Conservation (phyloP, 2,113 vertebrate genomes). For the Picathartes gymnocephalus region DNA sequence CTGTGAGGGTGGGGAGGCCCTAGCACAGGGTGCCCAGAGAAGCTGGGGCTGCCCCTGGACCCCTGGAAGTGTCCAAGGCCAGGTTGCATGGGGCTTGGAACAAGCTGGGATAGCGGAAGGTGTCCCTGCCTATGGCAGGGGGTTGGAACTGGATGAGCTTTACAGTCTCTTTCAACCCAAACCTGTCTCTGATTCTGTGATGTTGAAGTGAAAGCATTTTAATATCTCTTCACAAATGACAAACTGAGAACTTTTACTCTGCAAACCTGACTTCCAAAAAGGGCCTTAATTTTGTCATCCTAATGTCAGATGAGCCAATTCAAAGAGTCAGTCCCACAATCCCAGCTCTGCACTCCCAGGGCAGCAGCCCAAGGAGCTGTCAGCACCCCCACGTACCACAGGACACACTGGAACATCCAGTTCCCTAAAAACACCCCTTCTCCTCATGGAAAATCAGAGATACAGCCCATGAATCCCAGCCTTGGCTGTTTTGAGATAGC, state of each 20-base stretch:
- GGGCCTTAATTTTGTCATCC: neutral
- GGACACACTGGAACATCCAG: neutral
- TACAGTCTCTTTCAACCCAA: neutral
- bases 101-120: rapidly evolving
- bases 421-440: neutral
- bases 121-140: neutral
- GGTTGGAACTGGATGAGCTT: too few relatives aligned
- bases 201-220: neutral
- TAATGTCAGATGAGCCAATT: neutral
- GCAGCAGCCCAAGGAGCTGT: neutral
- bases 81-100: rapidly evolving
- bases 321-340: neutral
- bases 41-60: neutral
- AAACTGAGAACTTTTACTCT: neutral
- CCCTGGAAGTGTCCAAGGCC: neutral
- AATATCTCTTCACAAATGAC: neutral
- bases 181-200: neutral
- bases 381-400: neutral
- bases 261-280: neutral
- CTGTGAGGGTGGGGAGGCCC: rapidly evolving
- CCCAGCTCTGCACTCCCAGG: neutral
- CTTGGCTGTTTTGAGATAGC: neutral
- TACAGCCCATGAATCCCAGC: neutral
- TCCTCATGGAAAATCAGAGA: neutral
- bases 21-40: neutral